phyloP scores from a whole-genome alignment of 2,888 invertebrate species.

The Disparrhopalites patrizii region DNA sequence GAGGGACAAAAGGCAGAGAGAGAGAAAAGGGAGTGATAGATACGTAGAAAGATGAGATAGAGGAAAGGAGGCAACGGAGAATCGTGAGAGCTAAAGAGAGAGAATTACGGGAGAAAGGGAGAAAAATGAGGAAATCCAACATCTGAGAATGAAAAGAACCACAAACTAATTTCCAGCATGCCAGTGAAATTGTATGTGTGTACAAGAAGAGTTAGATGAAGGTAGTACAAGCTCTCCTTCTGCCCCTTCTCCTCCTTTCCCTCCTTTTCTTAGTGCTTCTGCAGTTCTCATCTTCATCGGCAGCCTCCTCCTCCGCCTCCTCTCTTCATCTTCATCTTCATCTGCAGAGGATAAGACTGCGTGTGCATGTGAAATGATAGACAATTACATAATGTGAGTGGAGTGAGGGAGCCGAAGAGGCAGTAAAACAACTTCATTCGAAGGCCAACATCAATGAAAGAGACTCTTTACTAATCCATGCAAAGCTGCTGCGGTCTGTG shows the following conservation, averaged over 20 bases:
- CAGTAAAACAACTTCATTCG: constrained; percentile 29
- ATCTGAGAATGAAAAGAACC: constrained; percentile 1
- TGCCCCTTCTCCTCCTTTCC: too few species aligned
- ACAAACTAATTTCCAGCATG: constrained; percentile 8
- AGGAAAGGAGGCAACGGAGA: too few species aligned
- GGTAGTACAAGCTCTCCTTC: too few species aligned
- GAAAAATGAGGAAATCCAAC: constrained; percentile 7
- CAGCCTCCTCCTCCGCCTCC: too few species aligned
- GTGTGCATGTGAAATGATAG: constrained; percentile 6
- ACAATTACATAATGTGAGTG: constrained; percentile 21
- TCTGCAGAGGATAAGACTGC: background rate
- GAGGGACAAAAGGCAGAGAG: background rate
- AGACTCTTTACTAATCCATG: constrained; percentile 19
- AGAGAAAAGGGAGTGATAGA: background rate
- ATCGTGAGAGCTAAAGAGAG: too few species aligned
- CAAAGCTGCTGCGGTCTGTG: too few species aligned
- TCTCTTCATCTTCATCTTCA: background rate
- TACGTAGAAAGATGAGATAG: too few species aligned
- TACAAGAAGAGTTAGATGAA: too few species aligned
- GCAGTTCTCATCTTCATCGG: too few species aligned
- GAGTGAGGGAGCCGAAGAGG: constrained; percentile 24
- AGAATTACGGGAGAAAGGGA: too few species aligned
- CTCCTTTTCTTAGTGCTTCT: too few species aligned
- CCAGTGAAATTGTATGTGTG: too few species aligned
- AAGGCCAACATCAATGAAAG: constrained; percentile 27